Evolutionary conservation across 2,888 invertebrate genomes (phyloP).

Genomic region (Rhaphigaster nebulosa): DNA sequence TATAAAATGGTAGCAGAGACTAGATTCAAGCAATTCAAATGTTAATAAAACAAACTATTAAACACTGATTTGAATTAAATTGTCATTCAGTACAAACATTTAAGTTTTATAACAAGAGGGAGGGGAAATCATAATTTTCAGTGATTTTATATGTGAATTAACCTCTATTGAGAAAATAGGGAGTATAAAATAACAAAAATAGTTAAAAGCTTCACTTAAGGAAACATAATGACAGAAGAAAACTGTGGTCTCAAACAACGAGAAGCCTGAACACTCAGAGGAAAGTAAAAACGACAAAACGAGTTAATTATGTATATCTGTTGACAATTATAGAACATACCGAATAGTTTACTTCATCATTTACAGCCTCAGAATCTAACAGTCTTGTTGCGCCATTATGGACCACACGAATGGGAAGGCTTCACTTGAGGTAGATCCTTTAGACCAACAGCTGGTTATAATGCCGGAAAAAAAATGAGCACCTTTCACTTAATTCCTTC

Average conservation of each 20-base stretch:
- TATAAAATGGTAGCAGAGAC: neutral
- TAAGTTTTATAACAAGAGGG: neutral
- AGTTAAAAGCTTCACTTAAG: neutral
- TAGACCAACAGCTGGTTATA: neutral
- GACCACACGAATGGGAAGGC: constrained; percentile 41
- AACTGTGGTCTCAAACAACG: neutral
- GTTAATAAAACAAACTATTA: neutral
- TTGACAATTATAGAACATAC: neutral
- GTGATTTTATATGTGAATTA: no score
- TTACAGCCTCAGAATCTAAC: neutral
- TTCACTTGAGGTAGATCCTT: neutral
- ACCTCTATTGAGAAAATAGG: neutral
- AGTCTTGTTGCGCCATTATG: constrained; percentile 18
- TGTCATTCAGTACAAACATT: neutral
- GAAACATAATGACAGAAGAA: neutral
- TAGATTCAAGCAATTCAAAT: neutral
- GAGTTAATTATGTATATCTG: neutral
- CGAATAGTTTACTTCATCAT: neutral
- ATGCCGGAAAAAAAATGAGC: neutral
- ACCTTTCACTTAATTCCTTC: neutral
- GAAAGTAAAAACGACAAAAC: neutral
- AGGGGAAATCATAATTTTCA: neutral
- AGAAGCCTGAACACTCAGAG: neutral
- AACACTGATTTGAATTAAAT: neutral
- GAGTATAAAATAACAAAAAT: neutral